A percentile compares a stretch with the other conserved stretches of the same genome.
Conservation (phyloP, 2,113 vertebrate species). For the Hippocampus guttulatus region DNA sequence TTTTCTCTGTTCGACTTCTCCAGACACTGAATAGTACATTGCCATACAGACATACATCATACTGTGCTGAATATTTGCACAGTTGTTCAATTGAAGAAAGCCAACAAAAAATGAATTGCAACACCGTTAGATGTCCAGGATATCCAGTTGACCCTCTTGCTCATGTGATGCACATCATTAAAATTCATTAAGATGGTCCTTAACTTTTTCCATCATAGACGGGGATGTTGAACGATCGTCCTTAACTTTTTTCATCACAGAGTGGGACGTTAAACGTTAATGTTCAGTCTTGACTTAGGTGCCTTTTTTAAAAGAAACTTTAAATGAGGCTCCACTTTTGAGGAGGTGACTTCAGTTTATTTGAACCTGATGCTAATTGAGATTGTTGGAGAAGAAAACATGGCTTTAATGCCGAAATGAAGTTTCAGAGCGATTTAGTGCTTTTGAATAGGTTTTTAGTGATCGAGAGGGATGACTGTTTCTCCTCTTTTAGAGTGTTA, state of each 20-base stretch:
- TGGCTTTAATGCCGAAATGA: conserved; percentile 19
- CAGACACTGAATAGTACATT: neutral
- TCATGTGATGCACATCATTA: neutral
- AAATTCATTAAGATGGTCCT: neutral
- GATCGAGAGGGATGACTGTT: conserved; percentile 49
- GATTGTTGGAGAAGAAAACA: conserved; percentile 8
- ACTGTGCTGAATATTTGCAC: neutral
- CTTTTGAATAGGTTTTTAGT: conserved; percentile 41
- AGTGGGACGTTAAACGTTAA: neutral
- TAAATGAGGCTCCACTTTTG: neutral
- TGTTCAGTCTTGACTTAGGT: neutral
- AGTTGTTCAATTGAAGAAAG: neutral
- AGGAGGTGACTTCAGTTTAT: neutral
- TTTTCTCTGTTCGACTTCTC: neutral
- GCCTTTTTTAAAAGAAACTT: neutral
- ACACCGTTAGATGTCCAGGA: neutral
- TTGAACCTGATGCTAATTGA: conserved; percentile 10
- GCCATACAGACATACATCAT: neutral
- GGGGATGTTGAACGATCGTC: neutral
- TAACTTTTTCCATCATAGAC: neutral
- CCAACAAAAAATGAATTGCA: neutral
- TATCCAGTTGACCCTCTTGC: neutral
- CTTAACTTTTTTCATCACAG: no score
- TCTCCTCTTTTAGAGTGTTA: conserved; percentile 41
- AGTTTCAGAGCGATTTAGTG: conserved; percentile 37